phyloP scores from a whole-genome alignment of 2,888 invertebrate species.

The Luperina nickerlii region DNA sequence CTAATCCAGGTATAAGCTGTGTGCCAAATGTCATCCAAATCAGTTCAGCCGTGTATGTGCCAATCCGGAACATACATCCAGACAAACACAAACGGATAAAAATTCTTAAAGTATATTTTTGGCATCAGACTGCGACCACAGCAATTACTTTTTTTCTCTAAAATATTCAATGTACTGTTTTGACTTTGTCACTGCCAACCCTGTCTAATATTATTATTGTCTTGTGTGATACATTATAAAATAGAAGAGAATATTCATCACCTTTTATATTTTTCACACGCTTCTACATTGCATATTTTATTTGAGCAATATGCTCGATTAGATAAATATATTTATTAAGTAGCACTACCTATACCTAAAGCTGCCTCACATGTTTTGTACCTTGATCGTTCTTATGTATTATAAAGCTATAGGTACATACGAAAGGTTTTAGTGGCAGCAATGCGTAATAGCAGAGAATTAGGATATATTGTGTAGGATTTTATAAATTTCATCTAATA shows the following conservation, averaged over 20 bases:
- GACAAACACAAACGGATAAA: background rate
- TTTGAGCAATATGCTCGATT: background rate
- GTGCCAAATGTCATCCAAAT: background rate
- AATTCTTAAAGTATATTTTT: background rate
- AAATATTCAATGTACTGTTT: no score
- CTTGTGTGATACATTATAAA: no score
- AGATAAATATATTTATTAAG: no score
- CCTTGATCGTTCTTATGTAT: background rate
- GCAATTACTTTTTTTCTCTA: background rate
- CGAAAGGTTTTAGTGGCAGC: background rate
- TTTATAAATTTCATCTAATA: background rate
- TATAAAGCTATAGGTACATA: background rate
- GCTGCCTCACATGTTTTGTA: constrained; percentile 22
- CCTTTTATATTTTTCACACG: background rate
- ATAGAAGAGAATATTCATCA: background rate
- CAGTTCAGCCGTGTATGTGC: background rate
- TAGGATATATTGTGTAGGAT: background rate
- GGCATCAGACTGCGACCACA: background rate
- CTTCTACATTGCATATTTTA: background rate
- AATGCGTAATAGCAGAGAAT: constrained; percentile 8
- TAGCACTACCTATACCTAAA: background rate
- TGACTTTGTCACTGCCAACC: background rate
- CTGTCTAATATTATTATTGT: background rate
- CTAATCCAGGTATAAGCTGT: background rate
- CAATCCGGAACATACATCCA: background rate